phyloP scores from a whole-genome alignment of 1,140 invertebrate species.

The Zaprionus ghesquierei region DNA sequence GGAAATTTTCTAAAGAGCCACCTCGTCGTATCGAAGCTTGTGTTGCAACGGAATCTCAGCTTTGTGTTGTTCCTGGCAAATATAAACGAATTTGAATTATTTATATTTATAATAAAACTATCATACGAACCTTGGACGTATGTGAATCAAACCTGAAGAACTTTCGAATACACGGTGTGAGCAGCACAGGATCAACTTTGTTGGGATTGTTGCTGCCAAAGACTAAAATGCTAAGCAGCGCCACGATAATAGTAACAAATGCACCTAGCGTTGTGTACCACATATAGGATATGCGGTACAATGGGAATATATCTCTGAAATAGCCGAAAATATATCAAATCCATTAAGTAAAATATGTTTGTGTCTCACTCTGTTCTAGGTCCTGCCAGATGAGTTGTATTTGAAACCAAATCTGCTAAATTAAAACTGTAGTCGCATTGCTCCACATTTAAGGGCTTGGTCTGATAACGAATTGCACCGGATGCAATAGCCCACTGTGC shows the following conservation, averaged over 20 bases:
- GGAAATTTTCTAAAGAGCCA: conserved; percentile 47
- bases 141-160: conserved; percentile 44
- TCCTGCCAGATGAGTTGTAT: conserved; percentile 23
- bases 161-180: conserved; percentile 77
- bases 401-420: conserved; percentile 18
- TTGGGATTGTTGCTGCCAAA: conserved; percentile 73
- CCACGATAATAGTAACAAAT: conserved; percentile 83
- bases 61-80: conserved; percentile 44
- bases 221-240: conserved; percentile 83
- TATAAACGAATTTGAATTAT: neutral
- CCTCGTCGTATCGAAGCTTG: conserved; percentile 61
- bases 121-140: conserved; percentile 27
- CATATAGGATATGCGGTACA: conserved; percentile 87
- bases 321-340: neutral
- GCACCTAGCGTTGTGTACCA: conserved; percentile 87
- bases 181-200: conserved; percentile 57
- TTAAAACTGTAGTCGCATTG: conserved; percentile 87
- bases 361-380: conserved; percentile 46
- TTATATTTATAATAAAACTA: neutral
- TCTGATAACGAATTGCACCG: conserved; percentile 85
- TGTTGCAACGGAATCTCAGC: conserved; percentile 53
- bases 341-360: neutral
- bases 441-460: conserved; percentile 87
- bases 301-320: conserved; percentile 84
- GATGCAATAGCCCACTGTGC: conserved; percentile 89